These are phyloP conservation scores for Andrena camellia DNA, from an alignment of 2,888 invertebrate genomes.

Conservation along the genomic window DNA sequence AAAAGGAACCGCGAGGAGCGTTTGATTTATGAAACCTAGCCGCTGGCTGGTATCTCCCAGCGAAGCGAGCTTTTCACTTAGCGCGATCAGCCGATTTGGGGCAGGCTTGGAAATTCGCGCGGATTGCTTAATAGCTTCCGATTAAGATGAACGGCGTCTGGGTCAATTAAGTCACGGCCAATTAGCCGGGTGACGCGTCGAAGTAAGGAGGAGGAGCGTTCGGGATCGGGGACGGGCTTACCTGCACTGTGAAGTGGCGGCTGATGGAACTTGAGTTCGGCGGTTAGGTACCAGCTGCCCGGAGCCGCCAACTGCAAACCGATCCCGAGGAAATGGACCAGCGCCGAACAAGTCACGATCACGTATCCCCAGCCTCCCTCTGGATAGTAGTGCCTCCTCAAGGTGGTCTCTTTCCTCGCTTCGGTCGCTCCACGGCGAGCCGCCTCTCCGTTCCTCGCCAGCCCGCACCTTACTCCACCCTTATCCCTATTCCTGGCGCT, in stretches of 20 bases:
- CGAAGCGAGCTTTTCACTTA: constrained; percentile 49
- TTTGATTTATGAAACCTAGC: constrained; percentile 43
- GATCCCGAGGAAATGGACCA: constrained; percentile 91
- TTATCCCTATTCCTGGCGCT: constrained; percentile 46
- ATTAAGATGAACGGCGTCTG: constrained; percentile 45
- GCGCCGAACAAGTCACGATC: constrained; percentile 90
- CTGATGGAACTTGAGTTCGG: constrained; percentile 88
- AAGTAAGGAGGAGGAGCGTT: neutral
- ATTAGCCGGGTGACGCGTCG: constrained; percentile 14
- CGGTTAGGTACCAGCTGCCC: constrained; percentile 85
- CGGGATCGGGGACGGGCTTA: constrained; percentile 80
- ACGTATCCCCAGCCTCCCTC: constrained; percentile 96
- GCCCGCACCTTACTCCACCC: constrained; percentile 44
- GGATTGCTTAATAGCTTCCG: constrained; percentile 13
- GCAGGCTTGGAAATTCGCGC: constrained; percentile 24
- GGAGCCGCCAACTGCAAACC: constrained; percentile 89
- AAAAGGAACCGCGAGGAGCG: constrained; percentile 18
- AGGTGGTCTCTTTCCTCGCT: constrained; percentile 79
- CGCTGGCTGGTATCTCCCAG: constrained; percentile 14
- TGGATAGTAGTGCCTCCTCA: constrained; percentile 92
- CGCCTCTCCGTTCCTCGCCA: constrained; percentile 39
- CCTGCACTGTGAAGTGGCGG: constrained; percentile 89
- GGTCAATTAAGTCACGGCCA: constrained; percentile 34
- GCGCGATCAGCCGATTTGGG: constrained; percentile 38
- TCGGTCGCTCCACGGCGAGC: constrained; percentile 60